These are phyloP conservation scores for Knipowitschia caucasica DNA, from an alignment of 2,797 vertebrate species.

Conservation along the genomic window DNA sequence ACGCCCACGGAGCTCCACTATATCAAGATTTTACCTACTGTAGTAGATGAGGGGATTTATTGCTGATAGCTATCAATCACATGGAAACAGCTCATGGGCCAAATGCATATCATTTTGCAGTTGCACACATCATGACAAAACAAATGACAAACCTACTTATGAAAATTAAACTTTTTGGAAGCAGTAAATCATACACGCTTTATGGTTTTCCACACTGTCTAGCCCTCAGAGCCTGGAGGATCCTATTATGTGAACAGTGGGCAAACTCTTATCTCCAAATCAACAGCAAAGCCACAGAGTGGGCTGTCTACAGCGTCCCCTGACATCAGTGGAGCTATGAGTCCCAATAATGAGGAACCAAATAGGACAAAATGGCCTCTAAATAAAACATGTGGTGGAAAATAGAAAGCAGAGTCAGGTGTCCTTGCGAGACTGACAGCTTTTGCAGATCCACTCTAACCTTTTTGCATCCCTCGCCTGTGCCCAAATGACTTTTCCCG, in stretches of 20 bases:
- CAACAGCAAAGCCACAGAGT: constrained; percentile 25
- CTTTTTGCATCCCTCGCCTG: constrained; percentile 68
- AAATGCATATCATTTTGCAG: constrained; percentile 60
- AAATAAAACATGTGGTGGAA: constrained; percentile 78
- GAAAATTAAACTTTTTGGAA: constrained; percentile 21
- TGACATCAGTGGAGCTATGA: constrained; percentile 57
- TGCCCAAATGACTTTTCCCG: constrained; percentile 77
- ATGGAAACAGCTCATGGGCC: constrained; percentile 42
- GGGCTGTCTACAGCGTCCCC: constrained; percentile 19
- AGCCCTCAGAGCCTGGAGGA: constrained; percentile 19
- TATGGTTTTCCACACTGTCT: constrained; percentile 16
- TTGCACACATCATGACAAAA: constrained; percentile 30
- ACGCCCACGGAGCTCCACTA: constrained; percentile 61
- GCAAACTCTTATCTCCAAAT: constrained; percentile 27
- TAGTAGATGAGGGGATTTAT: constrained; percentile 74
- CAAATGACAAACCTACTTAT: constrained; percentile 21
- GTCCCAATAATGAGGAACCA: constrained; percentile 63
- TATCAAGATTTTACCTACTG: constrained; percentile 72
- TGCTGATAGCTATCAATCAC: constrained; percentile 71
- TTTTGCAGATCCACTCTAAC: constrained; percentile 30
- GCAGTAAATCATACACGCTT: constrained; percentile 18
- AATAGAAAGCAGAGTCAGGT: constrained; percentile 59
- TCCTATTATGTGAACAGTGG: constrained; percentile 22
- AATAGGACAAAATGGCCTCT: constrained; percentile 73
- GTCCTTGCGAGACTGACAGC: constrained; percentile 74